phyloP scores from a whole-genome alignment of 2,113 vertebrate species.

The Phalacrocorax aristotelis region DNA sequence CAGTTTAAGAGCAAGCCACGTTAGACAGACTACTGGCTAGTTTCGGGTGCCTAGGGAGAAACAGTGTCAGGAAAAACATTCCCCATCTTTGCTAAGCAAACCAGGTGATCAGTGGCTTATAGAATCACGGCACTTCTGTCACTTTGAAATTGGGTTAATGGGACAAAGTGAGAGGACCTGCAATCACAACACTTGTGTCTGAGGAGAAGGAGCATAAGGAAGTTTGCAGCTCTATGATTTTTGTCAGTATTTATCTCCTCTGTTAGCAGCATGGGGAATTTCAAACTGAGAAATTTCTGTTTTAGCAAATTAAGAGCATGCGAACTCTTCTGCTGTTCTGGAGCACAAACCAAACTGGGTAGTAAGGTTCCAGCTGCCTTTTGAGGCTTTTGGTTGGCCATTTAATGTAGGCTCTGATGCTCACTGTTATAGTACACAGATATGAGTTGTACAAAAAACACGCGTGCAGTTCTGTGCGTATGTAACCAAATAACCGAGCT shows the following conservation, averaged over 20 bases:
- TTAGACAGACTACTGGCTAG: neutral
- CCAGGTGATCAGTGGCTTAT: neutral
- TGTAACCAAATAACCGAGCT: neutral
- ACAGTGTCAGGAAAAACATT: neutral
- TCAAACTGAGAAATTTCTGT: neutral
- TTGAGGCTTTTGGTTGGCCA: neutral
- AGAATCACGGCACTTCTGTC: neutral
- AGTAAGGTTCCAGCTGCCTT: neutral
- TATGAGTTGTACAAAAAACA: neutral
- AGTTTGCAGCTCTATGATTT: neutral
- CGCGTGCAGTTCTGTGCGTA: fast-evolving
- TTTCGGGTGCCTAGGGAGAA: neutral
- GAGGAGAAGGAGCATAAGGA: neutral
- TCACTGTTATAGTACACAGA: neutral
- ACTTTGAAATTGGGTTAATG: neutral
- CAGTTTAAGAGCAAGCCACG: neutral
- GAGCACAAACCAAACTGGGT: neutral
- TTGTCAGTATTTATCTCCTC: neutral
- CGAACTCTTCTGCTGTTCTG: neutral
- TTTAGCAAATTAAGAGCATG: neutral
- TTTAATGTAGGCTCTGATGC: neutral
- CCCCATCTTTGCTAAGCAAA: neutral
- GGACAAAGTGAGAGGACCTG: neutral
- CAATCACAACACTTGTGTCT: neutral
- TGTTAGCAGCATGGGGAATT: neutral